Conservation (phyloP, 2,797 vertebrate species). For the Neosilurus hyrtlii region DNA sequence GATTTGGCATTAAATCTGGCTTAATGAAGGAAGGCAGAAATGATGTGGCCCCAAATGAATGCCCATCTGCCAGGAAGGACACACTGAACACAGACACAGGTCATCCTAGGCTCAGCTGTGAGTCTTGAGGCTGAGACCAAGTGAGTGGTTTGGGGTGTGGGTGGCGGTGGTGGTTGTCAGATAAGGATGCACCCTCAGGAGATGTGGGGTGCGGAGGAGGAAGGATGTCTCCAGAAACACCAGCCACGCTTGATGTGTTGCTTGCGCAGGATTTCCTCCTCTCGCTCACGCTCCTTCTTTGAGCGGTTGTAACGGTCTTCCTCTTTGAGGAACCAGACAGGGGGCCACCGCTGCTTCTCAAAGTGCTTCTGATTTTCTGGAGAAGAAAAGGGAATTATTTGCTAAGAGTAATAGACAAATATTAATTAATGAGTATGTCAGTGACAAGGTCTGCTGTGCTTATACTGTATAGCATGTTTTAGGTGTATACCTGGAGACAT, state of each 20-base stretch:
- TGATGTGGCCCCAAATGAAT: slow-evolving; percentile 14
- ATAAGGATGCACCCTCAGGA: slow-evolving; percentile 63
- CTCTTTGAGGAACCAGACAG: slow-evolving; percentile 90
- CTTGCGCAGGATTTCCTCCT: slow-evolving; percentile 86
- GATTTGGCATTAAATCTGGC: slow-evolving; percentile 26
- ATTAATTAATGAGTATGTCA: neutral
- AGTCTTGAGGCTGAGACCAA: slow-evolving; percentile 42
- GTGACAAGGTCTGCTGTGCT: neutral
- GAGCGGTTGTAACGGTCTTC: slow-evolving; percentile 87
- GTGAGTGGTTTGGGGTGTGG: slow-evolving; percentile 25
- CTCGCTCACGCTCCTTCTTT: slow-evolving; percentile 82
- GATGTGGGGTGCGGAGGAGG: slow-evolving; percentile 74
- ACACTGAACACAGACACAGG: slow-evolving; percentile 43
- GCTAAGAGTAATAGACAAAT: neutral
- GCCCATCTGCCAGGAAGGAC: slow-evolving; percentile 40
- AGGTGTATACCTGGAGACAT: slow-evolving; percentile 79
- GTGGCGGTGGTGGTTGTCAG: slow-evolving; percentile 17
- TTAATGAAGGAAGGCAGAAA: slow-evolving; percentile 25
- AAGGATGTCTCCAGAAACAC: slow-evolving; percentile 86
- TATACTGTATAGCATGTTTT: neutral
- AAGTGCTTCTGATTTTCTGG: slow-evolving; percentile 85
- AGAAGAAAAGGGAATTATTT: neutral
- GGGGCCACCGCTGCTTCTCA: slow-evolving; percentile 88
- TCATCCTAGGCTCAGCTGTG: slow-evolving; percentile 51
- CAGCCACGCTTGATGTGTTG: slow-evolving; percentile 84